phyloP scores from a whole-genome alignment of 2,797 vertebrate genomes.

The Steatocranus sp. region DNA sequence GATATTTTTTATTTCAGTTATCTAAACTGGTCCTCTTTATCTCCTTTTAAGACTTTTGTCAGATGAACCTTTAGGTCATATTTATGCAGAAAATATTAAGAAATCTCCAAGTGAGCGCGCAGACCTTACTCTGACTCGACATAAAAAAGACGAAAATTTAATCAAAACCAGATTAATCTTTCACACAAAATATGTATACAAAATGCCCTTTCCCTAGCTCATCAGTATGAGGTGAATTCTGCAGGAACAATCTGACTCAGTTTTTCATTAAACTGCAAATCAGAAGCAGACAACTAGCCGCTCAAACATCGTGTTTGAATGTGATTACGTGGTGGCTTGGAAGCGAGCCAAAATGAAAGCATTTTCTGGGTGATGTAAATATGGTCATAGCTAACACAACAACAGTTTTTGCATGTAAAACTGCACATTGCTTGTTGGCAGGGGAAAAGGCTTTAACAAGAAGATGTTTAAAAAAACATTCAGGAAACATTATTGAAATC shows the following conservation, averaged over 20 bases:
- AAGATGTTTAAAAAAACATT: not conserved
- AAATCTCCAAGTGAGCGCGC: not conserved
- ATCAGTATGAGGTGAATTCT: not conserved
- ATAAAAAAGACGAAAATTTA: not conserved
- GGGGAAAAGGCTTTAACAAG: not conserved
- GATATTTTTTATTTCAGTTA: not conserved
- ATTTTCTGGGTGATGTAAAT: not conserved
- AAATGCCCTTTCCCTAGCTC: not conserved
- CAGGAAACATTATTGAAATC: not conserved
- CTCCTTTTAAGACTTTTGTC: not conserved
- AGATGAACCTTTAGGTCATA: not conserved
- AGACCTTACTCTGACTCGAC: not conserved
- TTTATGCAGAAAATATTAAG: not conserved
- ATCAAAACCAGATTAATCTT: not conserved
- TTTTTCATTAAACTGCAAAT: not conserved
- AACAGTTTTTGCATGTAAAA: not conserved
- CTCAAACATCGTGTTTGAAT: not conserved
- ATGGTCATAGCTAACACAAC: not conserved
- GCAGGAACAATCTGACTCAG: not conserved
- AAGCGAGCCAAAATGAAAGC: not conserved
- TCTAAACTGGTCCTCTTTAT: not conserved
- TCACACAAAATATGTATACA: not conserved
- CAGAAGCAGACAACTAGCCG: not conserved
- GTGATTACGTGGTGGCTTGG: not conserved
- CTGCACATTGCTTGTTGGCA: not conserved